Conservation (phyloP, 2,888 invertebrate species). For the Elaeidobius kamerunicus region DNA sequence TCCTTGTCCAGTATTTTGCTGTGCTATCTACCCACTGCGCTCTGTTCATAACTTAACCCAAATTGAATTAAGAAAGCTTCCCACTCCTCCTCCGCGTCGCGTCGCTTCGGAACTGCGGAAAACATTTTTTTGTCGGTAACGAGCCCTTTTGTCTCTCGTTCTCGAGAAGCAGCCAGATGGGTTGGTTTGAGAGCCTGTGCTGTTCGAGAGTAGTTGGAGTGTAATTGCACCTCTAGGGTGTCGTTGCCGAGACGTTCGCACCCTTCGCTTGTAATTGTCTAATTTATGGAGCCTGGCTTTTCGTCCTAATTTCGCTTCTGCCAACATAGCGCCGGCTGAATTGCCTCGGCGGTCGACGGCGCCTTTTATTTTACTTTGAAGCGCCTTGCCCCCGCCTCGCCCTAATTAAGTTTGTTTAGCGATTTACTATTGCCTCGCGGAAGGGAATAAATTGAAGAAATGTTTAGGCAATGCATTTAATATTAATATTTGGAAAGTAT, state of each 20-base stretch:
- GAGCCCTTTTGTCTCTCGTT: slow-evolving; percentile 44
- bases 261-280: slow-evolving; percentile 43
- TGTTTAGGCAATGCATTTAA: no score
- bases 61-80: slow-evolving; percentile 45
- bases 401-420: slow-evolving; percentile 26
- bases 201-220: slow-evolving; percentile 34
- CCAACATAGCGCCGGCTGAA: no score
- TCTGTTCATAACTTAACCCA: slow-evolving; percentile 38
- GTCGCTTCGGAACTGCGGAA: slow-evolving; percentile 39
- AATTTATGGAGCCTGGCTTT: slow-evolving; percentile 45
- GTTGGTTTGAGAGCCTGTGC: slow-evolving; percentile 41
- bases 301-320: slow-evolving; percentile 29
- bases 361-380: slow-evolving; percentile 22
- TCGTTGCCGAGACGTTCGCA: slow-evolving; percentile 34
- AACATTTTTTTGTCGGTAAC: slow-evolving; percentile 46
- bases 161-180: slow-evolving; percentile 45
- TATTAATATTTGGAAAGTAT: no score
- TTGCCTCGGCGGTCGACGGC: slow-evolving; percentile 21
- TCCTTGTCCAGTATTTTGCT: no score
- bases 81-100: no score
- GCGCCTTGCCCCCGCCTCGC: slow-evolving; percentile 10
- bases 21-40: no score
- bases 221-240: slow-evolving; percentile 48
- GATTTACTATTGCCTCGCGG: not conserved
- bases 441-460: no score